Evolutionary conservation across 2,888 invertebrate genomes (phyloP), one percentile per base, ranked within the genome.

Genomic region (Zygogramma bicolorata): DNA sequence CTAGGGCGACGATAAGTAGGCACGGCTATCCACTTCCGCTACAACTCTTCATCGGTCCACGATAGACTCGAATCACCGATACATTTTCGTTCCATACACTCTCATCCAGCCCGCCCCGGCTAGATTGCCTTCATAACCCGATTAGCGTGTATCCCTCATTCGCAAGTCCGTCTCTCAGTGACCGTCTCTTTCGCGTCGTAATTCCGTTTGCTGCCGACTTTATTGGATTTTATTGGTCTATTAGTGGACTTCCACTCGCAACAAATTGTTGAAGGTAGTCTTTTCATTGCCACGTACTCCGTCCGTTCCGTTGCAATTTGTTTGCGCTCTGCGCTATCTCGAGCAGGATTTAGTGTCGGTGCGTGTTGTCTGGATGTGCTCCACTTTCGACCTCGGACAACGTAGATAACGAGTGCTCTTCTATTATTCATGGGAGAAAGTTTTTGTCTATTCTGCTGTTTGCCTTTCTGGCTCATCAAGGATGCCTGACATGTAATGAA

Each of bases 191-290:
- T 74, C 62, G 68, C 53, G 29, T 53, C 66, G 58, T 74, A 70
- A 74, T 74, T 70, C 74, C 63, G 40, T 70, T 70, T 70, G 65
- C 74, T 70, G 42, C 49, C 63, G 29, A 18, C 49, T 63, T 22
- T 63, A 63, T 63, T 46, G 63, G 46, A 29, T 63, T 63, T 63
- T 63, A 63, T 63, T 60, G 68, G 60, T 27, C 70, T 68, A 74
- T 70, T 70, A 70, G 70, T 68, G 68, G 70, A 74, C 68, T 65
- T 66, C 65, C 68, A 68, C 74, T 74, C 53, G 70, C 70, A 68
- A 68, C 74, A 69, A 73, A 73, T 73, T 73, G 69, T 73, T 69
- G 61, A 60, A 58, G 59, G 65, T 69, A 53, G 65, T 68, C 69
- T 69, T 69, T 69, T 69, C 67, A 62, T 66, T 73, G 73, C 73